Base-by-base conservation (phyloP, 1,140 invertebrate species). In the Ostrea denselamellosa region DNA sequence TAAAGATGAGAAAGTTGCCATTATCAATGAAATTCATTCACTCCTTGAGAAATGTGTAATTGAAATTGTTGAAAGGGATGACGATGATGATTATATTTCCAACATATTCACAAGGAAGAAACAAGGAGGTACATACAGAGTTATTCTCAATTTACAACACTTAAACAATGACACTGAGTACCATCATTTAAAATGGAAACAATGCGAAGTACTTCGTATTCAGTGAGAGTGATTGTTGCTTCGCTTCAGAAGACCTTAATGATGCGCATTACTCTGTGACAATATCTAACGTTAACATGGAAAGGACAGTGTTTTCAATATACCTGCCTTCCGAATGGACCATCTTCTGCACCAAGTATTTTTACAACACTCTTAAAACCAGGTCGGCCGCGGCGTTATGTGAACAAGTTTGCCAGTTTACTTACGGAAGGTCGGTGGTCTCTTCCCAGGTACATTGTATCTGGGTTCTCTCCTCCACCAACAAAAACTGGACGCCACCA, bases 151-250 rank as follows among this genome's bases (percentile, higher is more conserved):
- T 83, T 58, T 91, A 12, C 90, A 89, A 86, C 1, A 86, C 51
- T 71, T 90, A 22, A 90, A 89, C 83, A 58, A 86, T 17, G 17
- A 82, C 58, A 53, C 90, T 19, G 34, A 65, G 8, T 88, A 88
- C n/a, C n/a, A n/a, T n/a, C n/a, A n/a, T 90, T 91, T 65, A 91
- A 91, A 83, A 88, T 90, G 89, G 87, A 89, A n/a, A 90, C 89
- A 12, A 44, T 88, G 22, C 2, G 87, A 68, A 68, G 83, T 62
- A 86, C 87, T 51, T 87, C 87, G 10, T 51, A 87, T 28, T 14
- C 51, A 3, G 88, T 91, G 68, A 71, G 28, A 2, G 19, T 34
- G 62, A 87, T 86, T 90, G 89, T 65, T 91, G 53, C 44, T 58
- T 91, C 25, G 90, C 82, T 19, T 90, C 89, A 34, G 71, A 89